A percentile compares a stretch with the other conserved stretches of the same genome.
Conservation (phyloP, 2,113 vertebrate species). For the Neodon shergylaensis region DNA sequence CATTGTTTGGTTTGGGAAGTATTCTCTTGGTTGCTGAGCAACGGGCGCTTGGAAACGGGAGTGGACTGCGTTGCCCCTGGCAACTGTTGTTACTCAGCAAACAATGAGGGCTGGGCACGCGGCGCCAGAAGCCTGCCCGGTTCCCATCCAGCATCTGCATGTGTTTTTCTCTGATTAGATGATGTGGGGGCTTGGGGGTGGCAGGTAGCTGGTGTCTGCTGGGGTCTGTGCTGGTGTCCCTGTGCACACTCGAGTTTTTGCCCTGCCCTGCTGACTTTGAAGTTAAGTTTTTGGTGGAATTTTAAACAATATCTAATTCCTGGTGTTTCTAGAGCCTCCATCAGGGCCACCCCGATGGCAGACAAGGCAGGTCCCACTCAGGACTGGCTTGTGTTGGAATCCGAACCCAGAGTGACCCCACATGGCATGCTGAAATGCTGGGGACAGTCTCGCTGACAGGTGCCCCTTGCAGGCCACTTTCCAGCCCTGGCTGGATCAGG, state of each 20-base stretch:
- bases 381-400: background rate
- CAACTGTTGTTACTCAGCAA: slow-evolving; percentile 97
- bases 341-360: background rate
- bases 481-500: background rate
- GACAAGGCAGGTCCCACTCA: no score
- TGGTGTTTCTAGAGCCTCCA: background rate
- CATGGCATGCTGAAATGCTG: background rate
- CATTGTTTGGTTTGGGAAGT: slow-evolving; percentile 99
- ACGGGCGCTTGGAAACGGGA: slow-evolving; percentile 94
- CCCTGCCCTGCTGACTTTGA: background rate
- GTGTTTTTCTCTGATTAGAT: slow-evolving; percentile 88
- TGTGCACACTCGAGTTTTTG: background rate
- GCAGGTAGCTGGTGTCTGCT: slow-evolving; percentile 65
- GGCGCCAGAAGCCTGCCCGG: slow-evolving; percentile 88
- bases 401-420: background rate
- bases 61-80: slow-evolving; percentile 93
- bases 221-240: background rate
- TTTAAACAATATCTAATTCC: background rate
- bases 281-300: background rate
- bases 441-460: background rate
- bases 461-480: background rate
- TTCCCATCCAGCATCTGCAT: slow-evolving; percentile 95
- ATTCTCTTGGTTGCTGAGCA: slow-evolving; percentile 93
- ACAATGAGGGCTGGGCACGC: slow-evolving; percentile 94
- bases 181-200: slow-evolving; percentile 63